A percentile compares a stretch with the other conserved stretches of the same genome.
These are phyloP conservation scores for Drosophila infuscata DNA, from an alignment of 2,888 invertebrate genomes.

Conservation along the genomic window DNA sequence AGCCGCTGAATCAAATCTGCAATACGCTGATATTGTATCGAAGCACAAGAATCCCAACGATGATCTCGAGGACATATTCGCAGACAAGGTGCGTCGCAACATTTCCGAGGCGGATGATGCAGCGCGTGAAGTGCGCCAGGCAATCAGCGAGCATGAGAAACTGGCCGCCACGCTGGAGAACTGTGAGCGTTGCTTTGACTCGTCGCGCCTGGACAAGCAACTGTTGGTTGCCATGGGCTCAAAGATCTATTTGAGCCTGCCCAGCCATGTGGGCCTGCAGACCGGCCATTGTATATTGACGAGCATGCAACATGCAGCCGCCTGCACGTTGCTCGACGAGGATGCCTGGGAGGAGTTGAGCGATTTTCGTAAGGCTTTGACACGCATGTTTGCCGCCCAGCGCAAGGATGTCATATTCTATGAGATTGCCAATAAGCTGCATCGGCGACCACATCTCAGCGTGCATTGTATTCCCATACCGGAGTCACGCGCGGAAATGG, in stretches of 20 bases:
- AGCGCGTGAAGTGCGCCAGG: constrained; percentile 87
- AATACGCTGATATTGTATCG: constrained; percentile 91
- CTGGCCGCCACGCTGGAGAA: constrained; percentile 90
- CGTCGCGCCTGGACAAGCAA: constrained; percentile 92
- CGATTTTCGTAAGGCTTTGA: constrained; percentile 90
- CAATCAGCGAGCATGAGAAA: constrained; percentile 90
- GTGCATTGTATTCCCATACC: constrained; percentile 93
- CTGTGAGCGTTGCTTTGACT: constrained; percentile 94
- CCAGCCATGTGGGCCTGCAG: constrained; percentile 92
- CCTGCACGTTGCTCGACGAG: constrained; percentile 95
- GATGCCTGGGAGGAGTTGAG: constrained; percentile 96
- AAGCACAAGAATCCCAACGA: constrained; percentile 88
- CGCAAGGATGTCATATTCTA: constrained; percentile 95
- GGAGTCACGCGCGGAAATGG: constrained; percentile 91
- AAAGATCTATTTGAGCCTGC: constrained; percentile 94
- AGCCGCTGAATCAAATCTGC: constrained; percentile 91
- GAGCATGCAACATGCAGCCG: constrained; percentile 92
- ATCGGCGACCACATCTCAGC: constrained; percentile 92
- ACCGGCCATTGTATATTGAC: constrained; percentile 94
- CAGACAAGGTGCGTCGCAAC: constrained; percentile 90
- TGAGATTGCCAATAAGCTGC: constrained; percentile 92
- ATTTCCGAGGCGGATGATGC: constrained; percentile 88
- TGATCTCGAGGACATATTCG: constrained; percentile 94
- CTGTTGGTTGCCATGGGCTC: constrained; percentile 92
- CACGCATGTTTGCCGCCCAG: constrained; percentile 90